phyloP scores from a whole-genome alignment of 2,113 vertebrate species.

The Anas platyrhynchos region DNA sequence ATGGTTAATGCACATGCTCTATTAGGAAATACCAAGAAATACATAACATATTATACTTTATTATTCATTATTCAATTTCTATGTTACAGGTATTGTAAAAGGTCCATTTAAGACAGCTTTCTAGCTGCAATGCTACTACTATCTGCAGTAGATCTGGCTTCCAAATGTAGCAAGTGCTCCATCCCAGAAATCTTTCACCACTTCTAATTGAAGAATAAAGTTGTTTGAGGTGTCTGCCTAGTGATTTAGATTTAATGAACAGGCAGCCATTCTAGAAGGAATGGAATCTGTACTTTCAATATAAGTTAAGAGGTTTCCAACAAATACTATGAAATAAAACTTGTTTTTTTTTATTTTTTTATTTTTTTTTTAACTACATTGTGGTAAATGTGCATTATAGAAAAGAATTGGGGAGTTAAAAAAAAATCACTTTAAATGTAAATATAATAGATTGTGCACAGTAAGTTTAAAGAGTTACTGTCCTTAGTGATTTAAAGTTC shows the following conservation, averaged over 20 bases:
- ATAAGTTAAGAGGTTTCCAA: constrained; percentile 41
- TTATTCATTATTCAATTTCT: neutral
- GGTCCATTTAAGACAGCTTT: neutral
- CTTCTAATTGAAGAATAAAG: constrained; percentile 24
- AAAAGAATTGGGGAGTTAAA: neutral
- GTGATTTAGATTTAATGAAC: constrained; percentile 28
- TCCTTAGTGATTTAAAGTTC: constrained; percentile 31
- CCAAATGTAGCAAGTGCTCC: neutral
- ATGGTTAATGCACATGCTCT: neutral
- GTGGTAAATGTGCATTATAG: constrained; percentile 11
- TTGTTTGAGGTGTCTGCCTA: constrained; percentile 3
- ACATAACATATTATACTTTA: neutral
- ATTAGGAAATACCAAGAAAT: neutral
- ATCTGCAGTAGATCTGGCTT: neutral
- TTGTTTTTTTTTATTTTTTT: neutral
- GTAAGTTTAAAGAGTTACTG: constrained; percentile 3
- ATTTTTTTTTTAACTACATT: constrained; percentile 13
- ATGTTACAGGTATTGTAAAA: neutral
- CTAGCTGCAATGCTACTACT: neutral
- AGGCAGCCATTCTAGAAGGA: neutral
- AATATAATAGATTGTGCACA: constrained; percentile 5
- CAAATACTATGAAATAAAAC: neutral
- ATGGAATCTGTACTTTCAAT: neutral
- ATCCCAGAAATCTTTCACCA: neutral
- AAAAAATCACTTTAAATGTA: constrained; percentile 28